Conservation (phyloP, 2,888 invertebrate species). For the Crepidodera aurea region DNA sequence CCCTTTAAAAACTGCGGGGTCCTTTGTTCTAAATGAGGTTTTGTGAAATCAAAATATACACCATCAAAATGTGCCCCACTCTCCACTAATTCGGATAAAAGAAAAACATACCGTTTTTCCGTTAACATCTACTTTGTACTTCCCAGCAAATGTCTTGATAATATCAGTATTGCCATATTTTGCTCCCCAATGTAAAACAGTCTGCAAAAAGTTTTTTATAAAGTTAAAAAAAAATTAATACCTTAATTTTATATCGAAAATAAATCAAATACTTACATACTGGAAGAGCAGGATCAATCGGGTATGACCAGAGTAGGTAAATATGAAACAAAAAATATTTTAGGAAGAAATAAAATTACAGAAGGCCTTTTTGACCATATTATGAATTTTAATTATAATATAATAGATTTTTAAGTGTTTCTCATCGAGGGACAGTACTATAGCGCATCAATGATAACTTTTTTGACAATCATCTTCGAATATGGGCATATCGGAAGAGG, state of each 20-base stretch:
- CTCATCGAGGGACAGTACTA: conserved; percentile 24
- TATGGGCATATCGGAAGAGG: conserved; percentile 40
- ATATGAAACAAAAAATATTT: conserved; percentile 35
- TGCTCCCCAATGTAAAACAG: conserved; percentile 95
- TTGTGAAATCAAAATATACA: too few relatives aligned
- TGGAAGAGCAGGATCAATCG: neutral
- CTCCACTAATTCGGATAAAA: too few relatives aligned
- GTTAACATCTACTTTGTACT: conserved; percentile 83
- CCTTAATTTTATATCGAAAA: too few relatives aligned
- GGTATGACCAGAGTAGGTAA: conserved; percentile 32
- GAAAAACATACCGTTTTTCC: conserved; percentile 78
- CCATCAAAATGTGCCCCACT: too few relatives aligned
- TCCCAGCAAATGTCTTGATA: conserved; percentile 91
- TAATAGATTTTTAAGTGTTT: too few relatives aligned
- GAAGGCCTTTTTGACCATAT: too few relatives aligned
- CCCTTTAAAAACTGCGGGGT: too few relatives aligned
- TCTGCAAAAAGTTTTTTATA: conserved; percentile 73
- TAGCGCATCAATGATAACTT: neutral
- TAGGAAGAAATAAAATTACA: too few relatives aligned
- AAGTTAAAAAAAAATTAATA: too few relatives aligned
- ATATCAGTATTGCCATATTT: conserved; percentile 93
- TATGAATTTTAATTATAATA: too few relatives aligned
- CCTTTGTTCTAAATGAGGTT: too few relatives aligned
- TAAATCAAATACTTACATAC: conserved; percentile 32
- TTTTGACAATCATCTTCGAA: conserved; percentile 10